Evolutionary conservation across 2,888 invertebrate species (phyloP).

Genomic region (Laothoe populi): DNA sequence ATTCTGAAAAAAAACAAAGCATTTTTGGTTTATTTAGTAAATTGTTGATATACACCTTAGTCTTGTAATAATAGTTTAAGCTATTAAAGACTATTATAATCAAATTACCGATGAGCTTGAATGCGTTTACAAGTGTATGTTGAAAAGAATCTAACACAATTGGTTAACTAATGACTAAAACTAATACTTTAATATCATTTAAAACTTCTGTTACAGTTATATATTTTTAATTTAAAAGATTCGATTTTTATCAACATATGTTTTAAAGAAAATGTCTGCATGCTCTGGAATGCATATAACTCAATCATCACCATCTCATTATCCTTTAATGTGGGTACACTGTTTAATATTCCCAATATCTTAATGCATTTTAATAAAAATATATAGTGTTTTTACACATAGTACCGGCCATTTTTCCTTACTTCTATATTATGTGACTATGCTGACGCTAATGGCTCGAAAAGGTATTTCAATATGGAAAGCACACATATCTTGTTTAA

Average conservation of each 20-base stretch:
- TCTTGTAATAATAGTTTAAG: too few relatives aligned
- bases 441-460: too few relatives aligned
- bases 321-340: neutral
- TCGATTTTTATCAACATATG: constrained; percentile 7
- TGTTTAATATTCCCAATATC: neutral
- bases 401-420: too few relatives aligned
- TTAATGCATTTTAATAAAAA: too few relatives aligned
- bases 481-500: neutral
- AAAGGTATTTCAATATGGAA: neutral
- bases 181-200: neutral
- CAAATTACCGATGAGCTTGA: neutral
- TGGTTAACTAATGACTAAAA: too few relatives aligned
- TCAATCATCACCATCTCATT: constrained; percentile 21
- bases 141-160: neutral
- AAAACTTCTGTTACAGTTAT: neutral
- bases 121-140: neutral
- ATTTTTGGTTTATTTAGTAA: too few relatives aligned
- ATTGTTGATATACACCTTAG: too few relatives aligned
- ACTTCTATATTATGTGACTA: too few relatives aligned
- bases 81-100: too few relatives aligned
- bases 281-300: neutral
- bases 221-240: neutral
- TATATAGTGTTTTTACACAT: too few relatives aligned
- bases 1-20: neutral
- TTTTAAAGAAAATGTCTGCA: neutral